Conservation (phyloP, 2,113 vertebrate species). For the Silurus meridionalis region DNA sequence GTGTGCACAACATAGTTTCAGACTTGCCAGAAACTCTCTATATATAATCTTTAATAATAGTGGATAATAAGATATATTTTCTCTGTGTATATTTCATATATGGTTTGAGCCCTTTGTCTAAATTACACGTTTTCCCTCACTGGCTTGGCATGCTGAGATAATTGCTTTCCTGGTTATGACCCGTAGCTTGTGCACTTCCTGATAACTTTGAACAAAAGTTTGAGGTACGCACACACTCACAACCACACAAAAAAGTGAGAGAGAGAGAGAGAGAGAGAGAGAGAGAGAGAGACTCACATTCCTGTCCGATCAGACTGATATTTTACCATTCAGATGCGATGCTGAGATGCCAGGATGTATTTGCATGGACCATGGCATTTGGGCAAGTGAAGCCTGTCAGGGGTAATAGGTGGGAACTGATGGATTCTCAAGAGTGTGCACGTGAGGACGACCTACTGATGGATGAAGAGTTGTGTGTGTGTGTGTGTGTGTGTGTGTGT, state of each 20-base stretch:
- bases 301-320: constrained; percentile 56
- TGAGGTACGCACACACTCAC: constrained; percentile 39
- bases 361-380: constrained; percentile 74
- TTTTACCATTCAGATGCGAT: constrained; percentile 64
- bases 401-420: constrained; percentile 78
- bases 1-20: background rate
- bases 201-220: constrained; percentile 52
- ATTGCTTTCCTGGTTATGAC: constrained; percentile 39
- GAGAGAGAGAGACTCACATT: constrained; percentile 10
- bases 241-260: constrained; percentile 28
- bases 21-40: background rate
- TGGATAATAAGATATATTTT: constrained; percentile 25
- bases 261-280: too few relatives aligned
- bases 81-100: constrained; percentile 14
- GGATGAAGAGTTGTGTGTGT: constrained; percentile 11
- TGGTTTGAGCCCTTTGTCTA: constrained; percentile 31
- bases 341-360: constrained; percentile 64
- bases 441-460: constrained; percentile 42
- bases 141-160: constrained; percentile 39
- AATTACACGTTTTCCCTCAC: constrained; percentile 33
- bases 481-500: constrained; percentile 53
- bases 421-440: constrained; percentile 62
- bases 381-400: constrained; percentile 74
- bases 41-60: background rate
- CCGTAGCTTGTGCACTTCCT: constrained; percentile 32